Evolutionary conservation across 2,797 vertebrate genomes (phyloP).

Genomic region (Streptopelia turtur): DNA sequence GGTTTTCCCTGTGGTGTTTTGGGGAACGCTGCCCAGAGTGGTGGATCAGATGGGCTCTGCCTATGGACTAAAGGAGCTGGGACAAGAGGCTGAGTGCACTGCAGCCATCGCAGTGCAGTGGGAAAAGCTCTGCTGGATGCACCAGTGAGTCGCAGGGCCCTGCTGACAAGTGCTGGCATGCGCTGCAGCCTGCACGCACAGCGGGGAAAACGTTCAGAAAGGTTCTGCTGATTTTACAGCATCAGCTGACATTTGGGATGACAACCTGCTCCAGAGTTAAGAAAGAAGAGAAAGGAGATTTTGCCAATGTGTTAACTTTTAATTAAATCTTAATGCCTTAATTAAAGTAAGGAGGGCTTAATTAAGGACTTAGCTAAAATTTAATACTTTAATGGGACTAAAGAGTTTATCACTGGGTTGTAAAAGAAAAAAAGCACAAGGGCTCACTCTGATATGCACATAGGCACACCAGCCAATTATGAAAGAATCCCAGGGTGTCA

Average conservation of each 20-base stretch:
- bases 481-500: constrained; percentile 43
- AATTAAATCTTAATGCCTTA: constrained; percentile 70
- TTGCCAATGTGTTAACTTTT: constrained; percentile 63
- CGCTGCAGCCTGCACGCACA: not conserved
- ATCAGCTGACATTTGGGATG: not conserved
- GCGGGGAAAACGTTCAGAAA: not conserved
- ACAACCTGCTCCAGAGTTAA: not conserved
- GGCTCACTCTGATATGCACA: not conserved
- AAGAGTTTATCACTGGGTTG: constrained; percentile 66
- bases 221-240: not conserved
- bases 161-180: not conserved
- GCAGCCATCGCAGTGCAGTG: not conserved
- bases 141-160: not conserved
- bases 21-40: not conserved
- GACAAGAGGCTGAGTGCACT: not conserved
- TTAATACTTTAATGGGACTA: constrained; percentile 77
- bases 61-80: not conserved
- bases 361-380: constrained; percentile 74
- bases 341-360: constrained; percentile 66
- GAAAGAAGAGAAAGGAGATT: constrained; percentile 5
- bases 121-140: not conserved
- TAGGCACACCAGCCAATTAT: constrained; percentile 33
- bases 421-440: not conserved
- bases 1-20: not conserved
- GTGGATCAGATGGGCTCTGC: not conserved